Evolutionary conservation across 2,797 vertebrate genomes (phyloP).

Genomic region (Cyclopterus lumpus): DNA sequence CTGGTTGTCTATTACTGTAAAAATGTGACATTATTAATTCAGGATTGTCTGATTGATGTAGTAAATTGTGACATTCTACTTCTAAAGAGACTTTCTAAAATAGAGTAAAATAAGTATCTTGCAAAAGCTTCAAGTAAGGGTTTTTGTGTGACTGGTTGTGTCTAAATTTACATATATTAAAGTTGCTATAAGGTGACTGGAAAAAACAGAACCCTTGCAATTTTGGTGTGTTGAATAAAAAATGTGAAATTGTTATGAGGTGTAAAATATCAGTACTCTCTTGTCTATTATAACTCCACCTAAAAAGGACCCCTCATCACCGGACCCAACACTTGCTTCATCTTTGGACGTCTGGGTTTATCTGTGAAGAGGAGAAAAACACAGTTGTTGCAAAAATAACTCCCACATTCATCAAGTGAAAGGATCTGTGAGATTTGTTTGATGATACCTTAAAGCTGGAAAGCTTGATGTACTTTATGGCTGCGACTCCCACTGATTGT

Average conservation of each 20-base stretch:
- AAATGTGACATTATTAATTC: constrained; percentile 15
- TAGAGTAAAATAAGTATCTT: background rate
- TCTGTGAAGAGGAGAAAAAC: constrained; percentile 54
- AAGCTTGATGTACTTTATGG: constrained; percentile 70
- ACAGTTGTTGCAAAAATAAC: constrained; percentile 48
- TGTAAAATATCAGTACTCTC: background rate
- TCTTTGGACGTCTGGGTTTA: constrained; percentile 34
- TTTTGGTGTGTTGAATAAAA: background rate
- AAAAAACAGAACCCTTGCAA: background rate
- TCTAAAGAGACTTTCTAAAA: background rate
- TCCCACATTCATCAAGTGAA: constrained; percentile 54
- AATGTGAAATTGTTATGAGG: background rate
- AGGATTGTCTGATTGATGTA: constrained; percentile 1
- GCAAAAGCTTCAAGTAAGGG: background rate
- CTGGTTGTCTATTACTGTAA: constrained; percentile 6
- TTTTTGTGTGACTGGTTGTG: background rate
- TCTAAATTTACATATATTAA: background rate
- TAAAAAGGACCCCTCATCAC: background rate
- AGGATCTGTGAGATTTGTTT: constrained; percentile 62
- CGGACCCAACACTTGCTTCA: background rate
- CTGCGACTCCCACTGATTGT: constrained; percentile 79
- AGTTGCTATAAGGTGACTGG: background rate
- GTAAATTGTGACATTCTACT: background rate
- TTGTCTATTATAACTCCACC: background rate
- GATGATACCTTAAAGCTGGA: constrained; percentile 75